Conservation (phyloP, 2,113 vertebrate species). For the Eira barbara region DNA sequence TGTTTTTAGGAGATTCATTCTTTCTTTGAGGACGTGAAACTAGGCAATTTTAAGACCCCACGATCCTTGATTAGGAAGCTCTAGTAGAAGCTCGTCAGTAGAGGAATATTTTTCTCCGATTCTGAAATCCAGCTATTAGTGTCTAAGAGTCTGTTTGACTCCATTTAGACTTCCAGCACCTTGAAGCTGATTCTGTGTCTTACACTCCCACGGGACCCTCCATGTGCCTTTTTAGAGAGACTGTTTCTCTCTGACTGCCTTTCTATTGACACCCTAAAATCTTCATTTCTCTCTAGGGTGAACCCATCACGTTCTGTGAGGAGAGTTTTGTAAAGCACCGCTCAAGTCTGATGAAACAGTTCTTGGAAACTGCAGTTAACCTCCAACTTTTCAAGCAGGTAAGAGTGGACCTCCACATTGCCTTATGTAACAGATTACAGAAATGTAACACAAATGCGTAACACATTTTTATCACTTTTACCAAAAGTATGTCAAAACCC, state of each 20-base stretch:
- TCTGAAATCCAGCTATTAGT: not conserved
- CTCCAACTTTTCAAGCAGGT: constrained; percentile 99
- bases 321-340: constrained; percentile 94
- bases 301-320: constrained; percentile 95
- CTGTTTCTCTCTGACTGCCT: not conserved
- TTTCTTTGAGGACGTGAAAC: not conserved
- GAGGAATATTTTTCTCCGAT: not conserved
- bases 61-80: not conserved
- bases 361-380: constrained; percentile 95
- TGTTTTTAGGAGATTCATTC: not conserved
- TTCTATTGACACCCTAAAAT: not conserved
- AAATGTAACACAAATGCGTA: not conserved
- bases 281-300: constrained; percentile 85
- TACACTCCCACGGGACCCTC: accelerated
- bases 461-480: not conserved
- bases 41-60: not conserved
- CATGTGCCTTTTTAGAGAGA: not conserved
- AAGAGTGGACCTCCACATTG: constrained; percentile 9
- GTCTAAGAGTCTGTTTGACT: not conserved
- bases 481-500: not conserved
- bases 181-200: not conserved
- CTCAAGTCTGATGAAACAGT: constrained; percentile 92
- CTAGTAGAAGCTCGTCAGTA: not conserved
- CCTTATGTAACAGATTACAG: not conserved
- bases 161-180: not conserved